A percentile compares a stretch with the other conserved stretches of the same genome.
Evolutionary conservation across 2,888 invertebrate species (phyloP).

Genomic region (Lycia hirtaria): DNA sequence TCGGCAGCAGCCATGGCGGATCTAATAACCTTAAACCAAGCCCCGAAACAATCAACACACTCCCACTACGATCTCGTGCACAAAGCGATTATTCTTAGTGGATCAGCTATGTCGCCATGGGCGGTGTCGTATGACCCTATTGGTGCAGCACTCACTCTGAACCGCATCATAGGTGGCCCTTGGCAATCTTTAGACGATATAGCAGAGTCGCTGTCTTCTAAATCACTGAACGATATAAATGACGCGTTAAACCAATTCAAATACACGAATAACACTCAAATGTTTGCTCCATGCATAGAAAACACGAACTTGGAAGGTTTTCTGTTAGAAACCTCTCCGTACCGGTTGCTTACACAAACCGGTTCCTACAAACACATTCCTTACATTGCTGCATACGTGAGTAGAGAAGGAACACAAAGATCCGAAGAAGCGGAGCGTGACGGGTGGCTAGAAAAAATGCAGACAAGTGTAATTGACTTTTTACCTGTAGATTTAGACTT

Average conservation of each 20-base stretch:
- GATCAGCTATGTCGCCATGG: conserved; percentile 52
- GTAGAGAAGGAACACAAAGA: conserved; percentile 4
- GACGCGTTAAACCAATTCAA: neutral
- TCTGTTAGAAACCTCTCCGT: neutral
- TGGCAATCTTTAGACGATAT: neutral
- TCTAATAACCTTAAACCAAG: conserved; percentile 61
- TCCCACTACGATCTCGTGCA: conserved; percentile 60
- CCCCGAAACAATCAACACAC: too few species aligned
- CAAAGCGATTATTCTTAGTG: conserved; percentile 68
- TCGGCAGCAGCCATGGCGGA: conserved; percentile 87
- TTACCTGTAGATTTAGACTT: conserved; percentile 9
- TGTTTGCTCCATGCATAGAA: conserved; percentile 13
- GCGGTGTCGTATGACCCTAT: conserved; percentile 2
- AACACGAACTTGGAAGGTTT: neutral
- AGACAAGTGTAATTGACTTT: conserved; percentile 1
- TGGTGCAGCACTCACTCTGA: neutral
- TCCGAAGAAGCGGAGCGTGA: conserved; percentile 5
- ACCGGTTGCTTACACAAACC: neutral
- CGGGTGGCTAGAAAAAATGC: conserved; percentile 23
- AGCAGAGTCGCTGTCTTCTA: neutral
- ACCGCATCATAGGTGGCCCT: neutral
- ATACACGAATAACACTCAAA: conserved; percentile 14
- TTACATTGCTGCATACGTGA: conserved; percentile 2
- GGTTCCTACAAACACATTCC: neutral
- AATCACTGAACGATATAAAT: neutral